These are phyloP conservation scores for Phycodurus eques DNA, from an alignment of 2,113 vertebrate genomes.

Conservation along the genomic window DNA sequence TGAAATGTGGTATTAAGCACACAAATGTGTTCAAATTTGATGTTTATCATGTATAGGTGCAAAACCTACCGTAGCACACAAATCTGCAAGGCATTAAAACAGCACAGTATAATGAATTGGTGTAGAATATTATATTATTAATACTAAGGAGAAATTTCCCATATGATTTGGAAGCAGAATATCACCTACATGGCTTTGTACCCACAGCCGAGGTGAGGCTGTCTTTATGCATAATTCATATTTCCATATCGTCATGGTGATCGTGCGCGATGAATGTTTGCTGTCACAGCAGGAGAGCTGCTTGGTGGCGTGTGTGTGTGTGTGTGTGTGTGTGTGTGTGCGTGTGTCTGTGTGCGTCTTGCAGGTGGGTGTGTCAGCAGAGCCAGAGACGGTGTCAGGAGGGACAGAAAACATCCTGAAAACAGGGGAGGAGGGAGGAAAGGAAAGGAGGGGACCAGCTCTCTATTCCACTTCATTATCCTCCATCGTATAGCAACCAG, in stretches of 20 bases:
- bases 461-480: constrained; percentile 38
- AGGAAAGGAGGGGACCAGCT: constrained; percentile 10
- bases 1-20: constrained; percentile 14
- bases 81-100: constrained; percentile 20
- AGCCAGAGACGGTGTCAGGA: constrained; percentile 3
- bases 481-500: constrained; percentile 15
- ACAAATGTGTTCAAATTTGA: constrained; percentile 24
- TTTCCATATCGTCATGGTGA: constrained; percentile 72
- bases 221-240: constrained; percentile 71
- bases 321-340: constrained; percentile 23
- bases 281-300: constrained; percentile 62
- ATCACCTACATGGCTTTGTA: constrained; percentile 65
- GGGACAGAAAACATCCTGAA: constrained; percentile 36
- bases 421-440: constrained; percentile 2
- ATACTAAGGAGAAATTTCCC: constrained; percentile 63
- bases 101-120: constrained; percentile 35
- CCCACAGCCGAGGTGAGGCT: constrained; percentile 56
- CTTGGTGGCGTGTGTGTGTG: constrained; percentile 31
- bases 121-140: constrained; percentile 64
- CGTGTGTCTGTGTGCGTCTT: constrained; percentile 22
- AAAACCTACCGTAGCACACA: constrained; percentile 20
- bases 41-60: not conserved
- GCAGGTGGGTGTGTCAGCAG: constrained; percentile 11
- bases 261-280: constrained; percentile 68
- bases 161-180: constrained; percentile 57